These are phyloP conservation scores for sheep (Ovis aries) DNA, from an alignment of 2,113 vertebrate species.

Conservation along the genomic window ARS-UI_Ramb_v3.0 NC_056054.1:206000501-206001000, in stretches of 20 bases:
- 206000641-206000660: neutral
- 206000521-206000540: neutral
- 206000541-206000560: neutral
- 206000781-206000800: neutral
- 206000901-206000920: neutral
- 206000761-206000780: neutral
- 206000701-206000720: neutral
- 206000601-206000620: neutral
- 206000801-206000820: neutral
- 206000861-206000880: neutral
- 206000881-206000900: neutral
- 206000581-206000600: neutral
- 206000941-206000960: neutral
- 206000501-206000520: neutral
- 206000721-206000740: constrained; percentile 12
- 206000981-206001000: neutral
- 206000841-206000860: neutral
- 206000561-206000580: neutral
- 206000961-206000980: neutral
- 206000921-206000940: neutral
- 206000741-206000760: neutral
- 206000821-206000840: neutral
- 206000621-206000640: neutral
- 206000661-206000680: neutral
- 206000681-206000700: neutral